A percentile compares a stretch with the other conserved stretches of the same genome.
Evolutionary conservation across 2,113 vertebrate genomes (phyloP).

Genomic region (Chrysochloris asiatica): DNA sequence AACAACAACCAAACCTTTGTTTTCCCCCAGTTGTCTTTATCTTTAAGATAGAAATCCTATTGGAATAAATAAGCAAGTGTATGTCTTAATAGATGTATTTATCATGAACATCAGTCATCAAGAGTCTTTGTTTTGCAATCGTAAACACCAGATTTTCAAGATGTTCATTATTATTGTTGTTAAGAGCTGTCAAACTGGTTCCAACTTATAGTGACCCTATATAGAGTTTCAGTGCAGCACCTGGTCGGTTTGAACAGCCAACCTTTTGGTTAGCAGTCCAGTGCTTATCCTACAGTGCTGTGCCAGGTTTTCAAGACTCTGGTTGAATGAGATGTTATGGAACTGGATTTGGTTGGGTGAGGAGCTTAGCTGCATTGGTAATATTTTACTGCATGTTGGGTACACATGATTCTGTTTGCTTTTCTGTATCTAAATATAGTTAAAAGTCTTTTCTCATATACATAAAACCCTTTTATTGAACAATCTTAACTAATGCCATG

Average conservation of each 20-base stretch:
- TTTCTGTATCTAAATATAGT: neutral
- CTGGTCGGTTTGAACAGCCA: too few species aligned
- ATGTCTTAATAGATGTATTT: neutral
- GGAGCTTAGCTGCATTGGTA: neutral
- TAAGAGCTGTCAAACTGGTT: too few species aligned
- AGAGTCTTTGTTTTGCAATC: neutral
- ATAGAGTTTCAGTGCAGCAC: too few species aligned
- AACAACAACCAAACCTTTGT: too few species aligned
- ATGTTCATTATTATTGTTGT: neutral
- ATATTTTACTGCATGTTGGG: neutral
- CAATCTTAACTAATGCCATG: constrained; percentile 24
- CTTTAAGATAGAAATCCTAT: too few species aligned
- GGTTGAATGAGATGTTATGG: neutral
- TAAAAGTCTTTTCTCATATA: neutral
- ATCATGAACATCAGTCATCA: neutral
- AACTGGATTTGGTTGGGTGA: neutral
- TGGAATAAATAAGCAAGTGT: too few species aligned
- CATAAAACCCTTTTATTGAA: neutral
- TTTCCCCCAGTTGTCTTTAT: too few species aligned
- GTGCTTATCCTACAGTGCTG: too few species aligned
- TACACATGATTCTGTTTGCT: neutral
- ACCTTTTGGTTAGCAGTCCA: too few species aligned
- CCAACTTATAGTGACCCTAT: too few species aligned
- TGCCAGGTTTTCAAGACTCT: too few species aligned
- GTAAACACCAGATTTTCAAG: constrained; percentile 24